phyloP scores from a whole-genome alignment of 2,113 vertebrate genomes.

The Petrocephalus microphthalmus region DNA sequence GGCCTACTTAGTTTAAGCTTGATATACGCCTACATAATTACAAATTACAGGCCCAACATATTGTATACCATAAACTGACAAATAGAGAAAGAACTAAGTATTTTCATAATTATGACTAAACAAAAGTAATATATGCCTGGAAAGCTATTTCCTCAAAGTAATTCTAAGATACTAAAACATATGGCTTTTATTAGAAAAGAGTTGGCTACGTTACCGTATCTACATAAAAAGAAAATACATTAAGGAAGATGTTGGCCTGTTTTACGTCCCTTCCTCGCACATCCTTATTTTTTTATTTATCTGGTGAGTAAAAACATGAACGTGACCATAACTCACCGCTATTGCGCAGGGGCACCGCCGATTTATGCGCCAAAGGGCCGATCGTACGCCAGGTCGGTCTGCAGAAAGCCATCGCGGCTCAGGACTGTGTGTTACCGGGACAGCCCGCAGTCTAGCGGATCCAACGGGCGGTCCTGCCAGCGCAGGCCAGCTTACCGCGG shows the following conservation, averaged over 20 bases:
- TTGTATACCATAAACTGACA: not conserved
- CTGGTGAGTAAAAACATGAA: not conserved
- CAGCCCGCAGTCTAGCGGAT: not conserved
- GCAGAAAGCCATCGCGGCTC: constrained; percentile 60
- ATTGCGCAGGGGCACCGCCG: constrained; percentile 30
- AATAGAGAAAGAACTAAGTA: not conserved
- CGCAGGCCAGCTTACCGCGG: not conserved
- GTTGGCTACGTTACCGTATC: not conserved
- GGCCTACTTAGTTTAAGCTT: not conserved
- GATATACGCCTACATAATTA: not conserved
- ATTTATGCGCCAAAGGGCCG: constrained; percentile 56
- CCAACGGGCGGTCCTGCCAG: not conserved
- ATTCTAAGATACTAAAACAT: not conserved
- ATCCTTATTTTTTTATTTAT: not conserved
- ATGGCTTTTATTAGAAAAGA: not conserved
- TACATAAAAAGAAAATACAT: not conserved
- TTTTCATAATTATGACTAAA: not conserved
- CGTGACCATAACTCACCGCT: constrained; percentile 43
- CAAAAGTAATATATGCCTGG: not conserved
- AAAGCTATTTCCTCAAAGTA: not conserved
- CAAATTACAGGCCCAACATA: not conserved
- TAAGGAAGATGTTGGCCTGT: not conserved
- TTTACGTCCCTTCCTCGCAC: not conserved
- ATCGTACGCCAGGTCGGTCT: constrained; percentile 67
- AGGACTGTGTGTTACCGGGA: not conserved